Base-by-base conservation (phyloP, 2,888 invertebrate species). In the Gastracanthus pulcherrimus region DNA sequence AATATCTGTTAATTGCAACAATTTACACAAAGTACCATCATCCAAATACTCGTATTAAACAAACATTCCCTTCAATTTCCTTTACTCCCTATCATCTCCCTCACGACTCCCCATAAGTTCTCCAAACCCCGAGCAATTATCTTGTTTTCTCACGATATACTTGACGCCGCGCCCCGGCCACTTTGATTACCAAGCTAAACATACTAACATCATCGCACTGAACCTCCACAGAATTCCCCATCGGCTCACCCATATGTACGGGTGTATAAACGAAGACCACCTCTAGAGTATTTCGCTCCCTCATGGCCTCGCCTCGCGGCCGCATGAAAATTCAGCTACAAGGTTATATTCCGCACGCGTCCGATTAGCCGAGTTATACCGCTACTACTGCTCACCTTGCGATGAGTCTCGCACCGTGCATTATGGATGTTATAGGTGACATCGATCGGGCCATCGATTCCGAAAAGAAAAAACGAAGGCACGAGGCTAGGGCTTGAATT, bases 131-230 rank as follows among this genome's bases (percentile, higher is more conserved):
- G 16, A 23, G 64, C 71, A 78, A 71, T 78, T 66, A 78, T 71
- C 62, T 71, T 78, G 64, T 78, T 62, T 66, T 64, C 71, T 71
- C 64, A 36, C 36, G 23, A 58, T 58, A 19, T 41, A 66, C 55
- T 75, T 48, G 64, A 36, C 23, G 34, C 23, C n/a, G 38, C 38
- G 6, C 0, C 13, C 11, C 48, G 23, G 62, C 19, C 29, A 31
- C 48, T 62, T 74, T 62, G 74, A 74, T 74, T 48, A 29, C 41
- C 36, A 48, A 74, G 48, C 48, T 26, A 62, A 64, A 74, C 74
- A 64, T 19, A 48, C 6, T 9, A 11, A 4, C 16, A 23, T 23
- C 19, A 5, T 23, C 51, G 51, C 19, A n/a, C 19, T 48, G 19
- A 16, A 16, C 4, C 2, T 1, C n/a, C 0, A 13, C 31, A 11